A percentile compares a stretch with the other conserved stretches of the same genome.
Conservation (phyloP, 2,113 vertebrate species). For the Pomatostomus ruficeps region DNA sequence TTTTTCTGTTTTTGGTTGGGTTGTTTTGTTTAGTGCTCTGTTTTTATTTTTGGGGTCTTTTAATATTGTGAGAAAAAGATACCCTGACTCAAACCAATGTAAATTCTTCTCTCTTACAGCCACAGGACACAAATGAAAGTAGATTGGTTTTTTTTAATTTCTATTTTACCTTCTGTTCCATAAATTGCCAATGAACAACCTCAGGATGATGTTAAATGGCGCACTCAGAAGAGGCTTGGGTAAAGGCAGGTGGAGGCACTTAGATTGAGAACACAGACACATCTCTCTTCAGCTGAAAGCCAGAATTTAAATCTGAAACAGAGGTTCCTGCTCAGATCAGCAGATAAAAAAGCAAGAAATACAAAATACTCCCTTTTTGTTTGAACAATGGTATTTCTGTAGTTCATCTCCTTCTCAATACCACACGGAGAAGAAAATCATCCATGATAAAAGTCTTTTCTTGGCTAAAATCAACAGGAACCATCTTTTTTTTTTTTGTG, state of each 20-base stretch:
- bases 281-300: background rate
- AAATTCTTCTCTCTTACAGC: background rate
- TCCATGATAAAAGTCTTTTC: background rate
- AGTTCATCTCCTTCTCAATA: background rate
- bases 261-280: background rate
- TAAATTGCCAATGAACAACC: background rate
- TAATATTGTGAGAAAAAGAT: background rate
- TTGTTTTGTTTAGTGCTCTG: background rate
- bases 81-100: rapidly evolving
- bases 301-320: background rate
- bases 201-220: background rate
- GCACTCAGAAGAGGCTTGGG: background rate
- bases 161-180: background rate
- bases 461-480: background rate
- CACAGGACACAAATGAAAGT: background rate
- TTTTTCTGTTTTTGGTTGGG: background rate
- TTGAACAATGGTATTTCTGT: background rate
- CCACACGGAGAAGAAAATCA: background rate
- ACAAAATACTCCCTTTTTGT: background rate
- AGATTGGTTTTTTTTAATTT: background rate
- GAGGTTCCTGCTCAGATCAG: background rate
- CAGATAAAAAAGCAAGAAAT: background rate
- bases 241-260: background rate
- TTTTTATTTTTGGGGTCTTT: rapidly evolving
- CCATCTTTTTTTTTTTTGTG: background rate